Conservation (phyloP, 2,888 invertebrate genomes). For the Brachyptera putata region DNA sequence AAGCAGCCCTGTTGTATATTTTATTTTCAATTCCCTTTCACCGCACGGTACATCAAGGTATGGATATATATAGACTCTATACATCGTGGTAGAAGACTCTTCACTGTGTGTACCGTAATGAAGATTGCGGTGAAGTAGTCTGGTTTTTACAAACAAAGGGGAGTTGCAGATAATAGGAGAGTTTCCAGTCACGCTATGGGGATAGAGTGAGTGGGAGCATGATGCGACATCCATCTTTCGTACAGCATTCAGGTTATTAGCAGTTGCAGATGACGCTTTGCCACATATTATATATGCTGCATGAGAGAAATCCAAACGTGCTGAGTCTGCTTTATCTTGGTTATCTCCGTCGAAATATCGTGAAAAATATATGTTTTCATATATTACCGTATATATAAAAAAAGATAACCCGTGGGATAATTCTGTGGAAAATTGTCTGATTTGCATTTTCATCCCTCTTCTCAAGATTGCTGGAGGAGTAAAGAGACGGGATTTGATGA, state of each 20-base stretch:
- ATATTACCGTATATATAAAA: no score
- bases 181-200: conserved; percentile 20
- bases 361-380: neutral
- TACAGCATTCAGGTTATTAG: neutral
- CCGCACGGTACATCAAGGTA: neutral
- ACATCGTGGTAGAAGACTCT: neutral
- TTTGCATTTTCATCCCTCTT: conserved; percentile 5
- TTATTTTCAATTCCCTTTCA: conserved; percentile 2
- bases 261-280: neutral
- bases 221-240: conserved; percentile 19
- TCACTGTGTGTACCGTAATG: neutral
- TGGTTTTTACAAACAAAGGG: conserved; percentile 4
- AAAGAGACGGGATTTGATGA: conserved; percentile 19
- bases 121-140: conserved; percentile 5
- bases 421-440: conserved; percentile 17
- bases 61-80: neutral
- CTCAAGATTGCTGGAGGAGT: conserved; percentile 19
- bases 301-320: neutral
- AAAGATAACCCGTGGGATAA: conserved; percentile 11
- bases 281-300: neutral
- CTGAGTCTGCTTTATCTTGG: neutral
- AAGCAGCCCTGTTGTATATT: neutral
- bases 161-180: neutral
- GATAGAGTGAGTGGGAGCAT: conserved; percentile 28
- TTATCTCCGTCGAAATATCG: neutral